Percentiles rank a stretch among this genome's conserved stretches.
Conservation (phyloP, 2,797 vertebrate species). For the Tenualosa ilisha region DNA sequence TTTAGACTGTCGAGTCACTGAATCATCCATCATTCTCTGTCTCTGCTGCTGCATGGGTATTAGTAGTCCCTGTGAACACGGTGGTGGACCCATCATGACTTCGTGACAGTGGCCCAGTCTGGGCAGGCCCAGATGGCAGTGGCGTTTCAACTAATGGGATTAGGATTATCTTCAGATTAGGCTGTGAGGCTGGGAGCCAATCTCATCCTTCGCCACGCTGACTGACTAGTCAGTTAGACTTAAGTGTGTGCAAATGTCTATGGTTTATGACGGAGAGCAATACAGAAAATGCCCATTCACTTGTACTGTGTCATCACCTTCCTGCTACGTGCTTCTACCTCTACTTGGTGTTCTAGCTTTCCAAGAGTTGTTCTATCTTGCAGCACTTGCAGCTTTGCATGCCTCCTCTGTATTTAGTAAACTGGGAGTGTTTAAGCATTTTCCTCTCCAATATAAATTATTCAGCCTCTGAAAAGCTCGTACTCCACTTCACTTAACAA, state of each 20-base stretch:
- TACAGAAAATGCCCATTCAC: background rate
- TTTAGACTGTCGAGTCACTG: background rate
- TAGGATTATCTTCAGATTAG: constrained; percentile 72
- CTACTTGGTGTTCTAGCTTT: background rate
- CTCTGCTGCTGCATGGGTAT: background rate
- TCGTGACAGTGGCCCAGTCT: constrained; percentile 4
- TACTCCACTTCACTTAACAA: background rate
- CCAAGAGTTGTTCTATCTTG: background rate
- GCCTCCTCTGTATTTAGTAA: background rate
- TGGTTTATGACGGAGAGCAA: background rate
- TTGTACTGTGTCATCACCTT: background rate
- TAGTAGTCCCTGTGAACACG: background rate
- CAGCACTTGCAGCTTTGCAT: background rate
- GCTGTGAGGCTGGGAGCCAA: constrained; percentile 59
- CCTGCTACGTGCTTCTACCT: background rate
- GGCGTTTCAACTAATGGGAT: constrained; percentile 71
- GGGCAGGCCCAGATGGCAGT: constrained; percentile 64
- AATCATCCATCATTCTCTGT: background rate
- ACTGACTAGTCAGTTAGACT: constrained; percentile 30
- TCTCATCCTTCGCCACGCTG: constrained; percentile 50
- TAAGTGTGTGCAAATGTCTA: background rate
- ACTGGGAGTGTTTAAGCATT: background rate
- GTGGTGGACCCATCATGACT: background rate
- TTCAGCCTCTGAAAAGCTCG: background rate
- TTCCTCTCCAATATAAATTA: constrained; percentile 4